Evolutionary conservation across 64 coral and sea anemone species (phyloP).

Genomic region (Dendronephthya gigantea): DNA sequence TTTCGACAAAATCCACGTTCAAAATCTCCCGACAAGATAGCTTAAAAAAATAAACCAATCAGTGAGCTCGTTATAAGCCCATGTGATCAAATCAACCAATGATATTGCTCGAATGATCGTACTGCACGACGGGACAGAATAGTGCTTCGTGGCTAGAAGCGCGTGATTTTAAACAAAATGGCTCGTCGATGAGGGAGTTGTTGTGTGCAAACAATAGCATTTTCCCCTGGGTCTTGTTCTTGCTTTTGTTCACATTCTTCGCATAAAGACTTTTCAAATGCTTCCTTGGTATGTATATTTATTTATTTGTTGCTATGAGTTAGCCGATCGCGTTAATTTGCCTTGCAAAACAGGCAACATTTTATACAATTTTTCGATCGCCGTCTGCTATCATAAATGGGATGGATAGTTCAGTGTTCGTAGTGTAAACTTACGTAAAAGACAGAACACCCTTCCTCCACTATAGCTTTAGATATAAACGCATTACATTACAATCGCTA

Average conservation of each 20-base stretch:
- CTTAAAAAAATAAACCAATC: not conserved
- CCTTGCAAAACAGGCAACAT: not conserved
- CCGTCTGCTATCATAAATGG: not conserved
- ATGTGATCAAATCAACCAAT: not conserved
- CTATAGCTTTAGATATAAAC: not conserved
- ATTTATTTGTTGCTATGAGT: not conserved
- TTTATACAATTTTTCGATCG: not conserved
- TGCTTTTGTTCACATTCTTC: not conserved
- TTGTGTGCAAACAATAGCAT: not conserved
- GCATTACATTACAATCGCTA: not conserved
- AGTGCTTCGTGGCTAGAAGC: not conserved
- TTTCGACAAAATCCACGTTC: not conserved
- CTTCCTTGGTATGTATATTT: not conserved
- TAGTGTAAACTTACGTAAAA: not conserved
- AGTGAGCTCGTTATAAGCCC: not conserved
- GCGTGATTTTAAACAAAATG: conserved; percentile 18
- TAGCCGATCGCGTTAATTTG: not conserved
- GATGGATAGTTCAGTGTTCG: not conserved
- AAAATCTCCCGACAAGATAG: not conserved
- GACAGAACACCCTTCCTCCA: not conserved
- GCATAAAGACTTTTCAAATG: not conserved
- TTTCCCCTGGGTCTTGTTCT: not conserved
- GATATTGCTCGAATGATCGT: not conserved
- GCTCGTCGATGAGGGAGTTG: not conserved
- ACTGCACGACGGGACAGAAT: conserved; percentile 8